Evolutionary conservation across 1,140 invertebrate species (phyloP).

Genomic region (Scaptomyza montana): DNA sequence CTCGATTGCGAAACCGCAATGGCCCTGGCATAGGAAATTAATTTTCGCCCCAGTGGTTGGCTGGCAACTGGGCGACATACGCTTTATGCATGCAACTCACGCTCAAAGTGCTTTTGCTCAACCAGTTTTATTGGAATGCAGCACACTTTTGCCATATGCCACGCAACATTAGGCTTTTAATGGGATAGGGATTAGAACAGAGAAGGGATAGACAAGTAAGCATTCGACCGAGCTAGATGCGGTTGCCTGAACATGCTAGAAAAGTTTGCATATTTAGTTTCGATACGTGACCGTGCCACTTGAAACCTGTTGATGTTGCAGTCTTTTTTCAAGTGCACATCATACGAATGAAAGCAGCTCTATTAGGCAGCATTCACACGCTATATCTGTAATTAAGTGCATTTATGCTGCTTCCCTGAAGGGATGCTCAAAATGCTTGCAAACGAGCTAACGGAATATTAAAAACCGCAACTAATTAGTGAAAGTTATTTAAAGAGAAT

Average conservation of each 20-base stretch:
- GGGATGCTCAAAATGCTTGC: constrained; percentile 53
- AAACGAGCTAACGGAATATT: constrained; percentile 48
- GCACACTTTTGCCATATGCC: constrained; percentile 67
- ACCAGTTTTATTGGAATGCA: constrained; percentile 68
- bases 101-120: constrained; percentile 36
- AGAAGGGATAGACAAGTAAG: too few species aligned
- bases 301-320: constrained; percentile 60
- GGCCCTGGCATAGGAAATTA: constrained; percentile 37
- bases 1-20: constrained; percentile 26
- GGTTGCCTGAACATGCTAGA: not conserved
- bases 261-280: constrained; percentile 12
- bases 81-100: constrained; percentile 24
- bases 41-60: constrained; percentile 18
- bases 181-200: constrained; percentile 3
- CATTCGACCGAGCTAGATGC: not conserved
- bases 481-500: constrained; percentile 19
- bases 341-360: constrained; percentile 10
- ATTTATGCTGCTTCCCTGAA: constrained; percentile 54
- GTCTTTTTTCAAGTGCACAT: constrained; percentile 28
- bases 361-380: constrained; percentile 52
- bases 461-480: constrained; percentile 26
- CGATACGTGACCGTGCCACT: constrained; percentile 27
- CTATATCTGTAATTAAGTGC: constrained; percentile 71
- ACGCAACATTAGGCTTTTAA: constrained; percentile 53
- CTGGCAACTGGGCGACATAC: constrained; percentile 1